Base-by-base conservation (phyloP, 2,797 vertebrate species). In the Acanthurus lineatus region DNA sequence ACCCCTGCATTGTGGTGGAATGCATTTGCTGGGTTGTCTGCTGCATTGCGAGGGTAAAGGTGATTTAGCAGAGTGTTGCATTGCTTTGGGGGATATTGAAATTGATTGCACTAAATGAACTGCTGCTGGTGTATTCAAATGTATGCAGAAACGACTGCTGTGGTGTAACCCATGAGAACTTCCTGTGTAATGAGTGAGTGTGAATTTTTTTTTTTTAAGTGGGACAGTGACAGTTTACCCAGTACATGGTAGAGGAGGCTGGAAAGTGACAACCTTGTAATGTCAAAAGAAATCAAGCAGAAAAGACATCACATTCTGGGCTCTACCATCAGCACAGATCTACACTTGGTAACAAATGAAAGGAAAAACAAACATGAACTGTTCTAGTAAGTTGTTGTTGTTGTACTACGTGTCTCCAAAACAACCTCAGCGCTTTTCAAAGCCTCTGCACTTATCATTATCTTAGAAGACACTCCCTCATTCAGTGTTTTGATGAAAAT, bases 101-200 rank as follows among this genome's bases (percentile, higher is more conserved):
- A 62, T 51, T 59, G 62, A 63, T 64, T 17, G 38, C n/a, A 17
- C 15, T 74, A 11, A 60, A 57, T 48, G 47, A 17, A 56, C 6
- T 9, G 25, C 14, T 9, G 3, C 20, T 1, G 10, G 1, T 9
- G n/a, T 42, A 17, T 69, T 49, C 3, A 49, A 11, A 57, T 19
- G 6, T 32, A 49, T 32, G 22, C 12, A 44, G 3, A 32, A 11
- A 44, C 12, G 25, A 1, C 9, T 10, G 17, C 32, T 62, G 47
- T 19, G 22, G 66, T 69, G n/a, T 52, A 1, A 54, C 1, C 22
- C 47, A 60, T 59, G 45, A 70, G n/a, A 32, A 35, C 60, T 85
- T 86, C 76, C 80, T 84, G 82, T 62, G 54, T 63, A 53, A 76
- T 48, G 32, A 56, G 9, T 7, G 17, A 11, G 48, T 32, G 38